These are phyloP conservation scores for Thecophora atra DNA, from an alignment of 2,888 invertebrate species.

Conservation along the genomic window DNA sequence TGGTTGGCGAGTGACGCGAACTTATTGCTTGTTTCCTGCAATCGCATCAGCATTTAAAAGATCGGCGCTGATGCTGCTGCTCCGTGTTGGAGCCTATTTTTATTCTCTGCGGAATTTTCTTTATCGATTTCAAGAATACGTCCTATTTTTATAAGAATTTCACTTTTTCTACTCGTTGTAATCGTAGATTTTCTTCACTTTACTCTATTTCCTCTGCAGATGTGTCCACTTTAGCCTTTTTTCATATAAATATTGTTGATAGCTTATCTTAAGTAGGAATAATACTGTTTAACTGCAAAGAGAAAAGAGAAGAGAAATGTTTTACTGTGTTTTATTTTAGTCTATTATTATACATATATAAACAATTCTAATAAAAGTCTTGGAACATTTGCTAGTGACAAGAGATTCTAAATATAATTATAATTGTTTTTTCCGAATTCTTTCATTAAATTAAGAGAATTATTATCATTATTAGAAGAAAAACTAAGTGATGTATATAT, in stretches of 20 bases:
- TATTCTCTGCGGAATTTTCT: not conserved
- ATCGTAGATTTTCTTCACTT: not conserved
- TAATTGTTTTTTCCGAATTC: too few species aligned
- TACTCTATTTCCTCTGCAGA: not conserved
- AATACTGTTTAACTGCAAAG: conserved; percentile 18
- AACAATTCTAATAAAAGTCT: too few species aligned
- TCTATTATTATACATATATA: too few species aligned
- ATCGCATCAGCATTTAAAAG: conserved; percentile 44
- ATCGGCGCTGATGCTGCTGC: conserved; percentile 35
- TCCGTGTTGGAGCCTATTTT: conserved; percentile 39
- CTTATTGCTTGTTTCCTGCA: conserved; percentile 50
- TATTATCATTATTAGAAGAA: too few species aligned
- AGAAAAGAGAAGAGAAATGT: not conserved
- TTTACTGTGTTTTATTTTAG: too few species aligned
- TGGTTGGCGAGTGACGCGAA: conserved; percentile 53
- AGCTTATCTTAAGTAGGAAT: conserved; percentile 7
- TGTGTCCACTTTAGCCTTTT: not conserved
- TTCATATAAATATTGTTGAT: not conserved
- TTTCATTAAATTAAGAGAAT: too few species aligned
- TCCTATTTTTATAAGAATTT: not conserved
- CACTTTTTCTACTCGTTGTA: not conserved
- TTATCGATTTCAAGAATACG: not conserved
- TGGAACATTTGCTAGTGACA: too few species aligned
- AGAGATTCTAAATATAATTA: too few species aligned
- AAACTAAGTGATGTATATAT: too few species aligned